Percentiles rank a stretch among this genome's conserved stretches.
These are phyloP conservation scores for Sphecodes monilicornis DNA, from an alignment of 2,888 invertebrate species.

Conservation along the genomic window DNA sequence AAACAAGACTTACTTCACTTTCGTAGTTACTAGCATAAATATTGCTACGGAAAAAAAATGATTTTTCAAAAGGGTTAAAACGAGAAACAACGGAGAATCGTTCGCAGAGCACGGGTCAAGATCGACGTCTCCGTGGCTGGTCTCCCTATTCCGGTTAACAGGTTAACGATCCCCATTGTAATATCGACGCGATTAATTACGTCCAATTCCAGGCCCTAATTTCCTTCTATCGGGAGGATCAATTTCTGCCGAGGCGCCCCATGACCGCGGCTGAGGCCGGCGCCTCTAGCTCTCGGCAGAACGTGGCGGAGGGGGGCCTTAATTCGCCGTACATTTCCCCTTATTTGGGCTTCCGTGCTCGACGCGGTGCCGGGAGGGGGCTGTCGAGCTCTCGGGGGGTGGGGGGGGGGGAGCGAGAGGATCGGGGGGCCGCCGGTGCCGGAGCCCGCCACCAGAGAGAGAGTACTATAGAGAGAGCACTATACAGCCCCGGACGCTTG, in stretches of 20 bases:
- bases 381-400: slow-evolving; percentile 46
- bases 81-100: background rate
- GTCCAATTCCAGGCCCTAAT: slow-evolving; percentile 32
- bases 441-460: background rate
- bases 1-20: background rate
- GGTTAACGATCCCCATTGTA: slow-evolving; percentile 16
- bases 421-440: background rate
- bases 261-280: slow-evolving; percentile 41
- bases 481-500: slow-evolving; percentile 66
- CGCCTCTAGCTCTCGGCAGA: slow-evolving; percentile 43
- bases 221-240: slow-evolving; percentile 34
- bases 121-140: background rate
- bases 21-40: too few relatives aligned
- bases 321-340: slow-evolving; percentile 79
- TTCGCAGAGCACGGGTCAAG: background rate
- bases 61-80: background rate
- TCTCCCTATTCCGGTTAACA: background rate
- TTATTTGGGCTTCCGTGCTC: slow-evolving; percentile 79
- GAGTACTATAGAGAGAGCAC: background rate
- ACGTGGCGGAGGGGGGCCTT: slow-evolving; percentile 67
- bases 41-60: background rate
- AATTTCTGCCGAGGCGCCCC: slow-evolving; percentile 50
- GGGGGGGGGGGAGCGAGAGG: slow-evolving; percentile 64
- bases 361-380: slow-evolving; percentile 65
- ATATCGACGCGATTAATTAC: slow-evolving; percentile 21